A percentile compares a stretch with the other conserved stretches of the same genome.
Conservation (phyloP, 2,888 invertebrate genomes). For the Melinaea menophilus region DNA sequence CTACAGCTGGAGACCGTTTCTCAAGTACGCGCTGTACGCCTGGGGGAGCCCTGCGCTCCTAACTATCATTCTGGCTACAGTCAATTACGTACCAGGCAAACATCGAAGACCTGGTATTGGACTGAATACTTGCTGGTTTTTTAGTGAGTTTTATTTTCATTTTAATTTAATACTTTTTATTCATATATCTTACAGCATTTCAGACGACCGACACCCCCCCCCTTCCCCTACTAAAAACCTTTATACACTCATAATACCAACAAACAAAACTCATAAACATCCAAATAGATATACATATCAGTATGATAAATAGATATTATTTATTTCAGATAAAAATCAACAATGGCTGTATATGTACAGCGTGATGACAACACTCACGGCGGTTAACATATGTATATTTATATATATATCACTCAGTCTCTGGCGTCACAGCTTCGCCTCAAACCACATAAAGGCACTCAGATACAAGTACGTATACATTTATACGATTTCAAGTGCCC, state of each 20-base stretch:
- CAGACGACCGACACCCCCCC: too few relatives aligned
- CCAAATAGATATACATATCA: neutral
- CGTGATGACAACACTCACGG: slow-evolving; percentile 77
- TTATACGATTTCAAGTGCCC: neutral
- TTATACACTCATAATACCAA: too few relatives aligned
- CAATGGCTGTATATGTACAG: slow-evolving; percentile 83
- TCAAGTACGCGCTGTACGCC: slow-evolving; percentile 76
- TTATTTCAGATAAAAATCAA: slow-evolving; percentile 64
- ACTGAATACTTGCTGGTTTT: slow-evolving; percentile 80
- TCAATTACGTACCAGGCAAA: slow-evolving; percentile 73
- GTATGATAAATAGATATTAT: slow-evolving; percentile 2
- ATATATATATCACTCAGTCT: slow-evolving; percentile 75
- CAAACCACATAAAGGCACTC: slow-evolving; percentile 64
- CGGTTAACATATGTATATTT: slow-evolving; percentile 78
- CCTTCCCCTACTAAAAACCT: too few relatives aligned
- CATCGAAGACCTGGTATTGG: slow-evolving; percentile 79
- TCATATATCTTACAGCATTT: too few relatives aligned
- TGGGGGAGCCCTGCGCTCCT: slow-evolving; percentile 77
- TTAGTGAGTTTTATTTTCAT: slow-evolving; percentile 62
- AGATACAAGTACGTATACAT: slow-evolving; percentile 71
- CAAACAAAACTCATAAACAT: too few relatives aligned
- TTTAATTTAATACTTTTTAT: neutral
- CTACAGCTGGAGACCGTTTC: slow-evolving; percentile 78
- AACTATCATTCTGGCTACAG: slow-evolving; percentile 67
- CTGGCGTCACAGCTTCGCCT: slow-evolving; percentile 73